Conservation (phyloP, 2,113 vertebrate genomes). For the Poicephalus meyeri region DNA sequence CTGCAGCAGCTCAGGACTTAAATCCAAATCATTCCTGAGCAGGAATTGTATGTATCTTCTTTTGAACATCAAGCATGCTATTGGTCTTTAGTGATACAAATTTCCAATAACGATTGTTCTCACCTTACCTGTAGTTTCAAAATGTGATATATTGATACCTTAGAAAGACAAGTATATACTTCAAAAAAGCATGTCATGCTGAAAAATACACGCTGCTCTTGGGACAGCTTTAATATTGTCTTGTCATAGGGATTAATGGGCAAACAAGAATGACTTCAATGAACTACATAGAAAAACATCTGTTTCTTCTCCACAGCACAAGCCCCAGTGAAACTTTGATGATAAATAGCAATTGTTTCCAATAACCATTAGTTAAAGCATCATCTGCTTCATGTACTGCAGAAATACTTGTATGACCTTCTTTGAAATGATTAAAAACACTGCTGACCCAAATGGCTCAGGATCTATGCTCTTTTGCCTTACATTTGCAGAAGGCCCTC, state of each 20-base stretch:
- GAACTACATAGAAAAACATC: slow-evolving; percentile 2
- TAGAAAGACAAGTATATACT: background rate
- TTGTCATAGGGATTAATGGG: slow-evolving; percentile 4
- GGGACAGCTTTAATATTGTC: slow-evolving; percentile 6
- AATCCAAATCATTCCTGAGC: background rate
- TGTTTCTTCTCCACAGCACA: slow-evolving; percentile 12
- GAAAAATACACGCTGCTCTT: background rate
- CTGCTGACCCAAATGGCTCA: background rate
- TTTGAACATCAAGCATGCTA: background rate
- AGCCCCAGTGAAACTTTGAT: slow-evolving; percentile 3
- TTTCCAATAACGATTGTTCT: background rate
- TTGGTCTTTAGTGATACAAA: background rate
- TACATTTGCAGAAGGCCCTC: background rate
- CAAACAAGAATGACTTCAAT: background rate
- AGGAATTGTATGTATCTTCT: background rate
- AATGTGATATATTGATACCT: background rate
- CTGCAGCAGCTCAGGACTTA: background rate
- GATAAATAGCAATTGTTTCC: slow-evolving; percentile 35
- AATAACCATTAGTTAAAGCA: slow-evolving; percentile 40
- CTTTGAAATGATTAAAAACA: slow-evolving; percentile 42
- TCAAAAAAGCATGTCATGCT: background rate
- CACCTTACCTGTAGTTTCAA: background rate
- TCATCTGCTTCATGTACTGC: background rate
- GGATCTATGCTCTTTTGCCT: background rate
- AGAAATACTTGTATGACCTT: background rate